Evolutionary conservation across 2,797 vertebrate genomes (phyloP).

Genomic region (Xenops minutus): DNA sequence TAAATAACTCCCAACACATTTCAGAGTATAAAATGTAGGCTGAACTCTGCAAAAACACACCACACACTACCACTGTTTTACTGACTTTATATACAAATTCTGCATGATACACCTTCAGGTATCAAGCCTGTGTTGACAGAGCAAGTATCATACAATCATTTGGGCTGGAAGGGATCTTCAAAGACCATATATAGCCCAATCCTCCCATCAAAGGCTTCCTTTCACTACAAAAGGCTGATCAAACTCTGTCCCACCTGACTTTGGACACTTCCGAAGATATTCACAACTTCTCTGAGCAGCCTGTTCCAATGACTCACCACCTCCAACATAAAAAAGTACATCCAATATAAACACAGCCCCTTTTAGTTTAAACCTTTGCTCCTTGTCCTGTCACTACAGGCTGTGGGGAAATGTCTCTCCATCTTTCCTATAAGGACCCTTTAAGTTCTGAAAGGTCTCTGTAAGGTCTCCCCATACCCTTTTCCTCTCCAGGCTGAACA

Average conservation of each 20-base stretch:
- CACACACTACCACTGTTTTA: neutral
- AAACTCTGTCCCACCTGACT: too few species aligned
- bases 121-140: neutral
- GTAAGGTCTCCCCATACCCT: neutral
- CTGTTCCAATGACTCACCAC: neutral
- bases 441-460: neutral
- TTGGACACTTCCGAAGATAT: neutral
- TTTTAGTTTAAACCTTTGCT: neutral
- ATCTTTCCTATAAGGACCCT: neutral
- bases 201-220: accelerated
- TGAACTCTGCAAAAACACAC: neutral
- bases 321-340: neutral
- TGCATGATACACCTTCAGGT: neutral
- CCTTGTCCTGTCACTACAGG: neutral
- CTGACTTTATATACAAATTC: neutral
- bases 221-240: neutral
- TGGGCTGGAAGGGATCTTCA: neutral
- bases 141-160: neutral
- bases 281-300: neutral
- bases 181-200: neutral
- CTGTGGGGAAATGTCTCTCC: neutral
- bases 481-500: neutral
- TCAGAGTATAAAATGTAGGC: neutral
- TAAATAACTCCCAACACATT: neutral
- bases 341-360: neutral